These are phyloP conservation scores for Empis livida DNA, from an alignment of 2,888 invertebrate species.

Conservation along the genomic window DNA sequence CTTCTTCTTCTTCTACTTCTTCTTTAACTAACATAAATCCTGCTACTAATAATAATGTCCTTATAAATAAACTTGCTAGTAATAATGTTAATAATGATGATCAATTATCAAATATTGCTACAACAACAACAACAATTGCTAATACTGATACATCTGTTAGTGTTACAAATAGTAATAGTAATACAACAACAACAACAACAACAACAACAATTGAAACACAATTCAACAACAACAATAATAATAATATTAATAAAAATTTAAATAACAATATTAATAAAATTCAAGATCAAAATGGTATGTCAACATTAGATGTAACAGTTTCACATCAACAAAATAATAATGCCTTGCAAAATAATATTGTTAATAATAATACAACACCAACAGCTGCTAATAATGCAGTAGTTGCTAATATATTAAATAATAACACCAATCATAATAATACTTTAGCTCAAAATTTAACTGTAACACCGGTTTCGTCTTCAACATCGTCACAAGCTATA, in stretches of 20 bases:
- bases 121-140: constrained; percentile 1
- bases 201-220: constrained; percentile 14
- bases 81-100: constrained; percentile 11
- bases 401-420: not conserved
- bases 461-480: constrained; percentile 22
- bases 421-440: constrained; percentile 1
- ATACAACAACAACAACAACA: constrained; percentile 11
- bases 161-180: not conserved
- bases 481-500: constrained; percentile 30
- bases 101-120: not conserved
- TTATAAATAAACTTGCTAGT: constrained; percentile 7
- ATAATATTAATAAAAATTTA: not conserved
- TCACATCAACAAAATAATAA: constrained; percentile 8
- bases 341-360: not conserved
- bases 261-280: not conserved
- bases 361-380: not conserved
- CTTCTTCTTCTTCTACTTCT: no score
- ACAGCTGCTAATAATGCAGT: no score
- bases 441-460: not conserved
- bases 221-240: constrained; percentile 10
- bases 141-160: not conserved
- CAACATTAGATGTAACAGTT: not conserved
- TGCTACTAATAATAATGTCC: not conserved
- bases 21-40: not conserved
- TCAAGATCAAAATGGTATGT: not conserved